Evolutionary conservation across 2,797 vertebrate genomes (phyloP), one percentile per base, ranked within the genome.

Genomic region (Gymnoscopelus braueri): DNA sequence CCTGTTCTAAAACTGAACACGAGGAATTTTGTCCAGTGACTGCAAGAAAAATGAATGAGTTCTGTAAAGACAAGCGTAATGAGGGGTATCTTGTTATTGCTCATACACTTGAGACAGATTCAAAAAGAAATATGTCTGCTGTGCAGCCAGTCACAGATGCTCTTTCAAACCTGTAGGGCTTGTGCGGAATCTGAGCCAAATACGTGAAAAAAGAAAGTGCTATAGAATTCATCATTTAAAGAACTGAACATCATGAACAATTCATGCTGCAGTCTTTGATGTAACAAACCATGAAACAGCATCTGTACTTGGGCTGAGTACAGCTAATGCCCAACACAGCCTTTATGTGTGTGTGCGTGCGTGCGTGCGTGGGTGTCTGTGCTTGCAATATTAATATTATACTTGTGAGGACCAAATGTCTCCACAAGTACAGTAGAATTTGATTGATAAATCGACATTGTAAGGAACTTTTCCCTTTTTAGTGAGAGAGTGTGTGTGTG

Each of bases 311-410:
- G 64, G 66, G 65, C 68, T 19, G 77, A 82, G 83, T 19, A 48
- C 59, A 83, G 75, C 77, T 56, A 72, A 85, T 87, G 81, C 79
- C 50, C 77, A 85, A 79, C 70, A 65, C 60, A 57, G 57, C 70
- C 72, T n/a, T 24, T 26, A 19, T 69, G 63, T 12, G 68, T 23
- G 53, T 51, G 51, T 52, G 65, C 23, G 57, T 48, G 65, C 67
- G 52, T 50, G 53, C 13, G 72, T 13, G 48, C n/a, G 3, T 15
- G 11, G 2, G 26, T 29, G 26, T 29, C 2, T 29, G 26, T 29
- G 19, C n/a, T n/a, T n/a, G n/a, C n/a, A n/a, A n/a, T n/a, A n/a
- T n/a, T n/a, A n/a, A n/a, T 19, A 19, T 19, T 19, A 12, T 15
- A 29, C 10, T 4, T 29, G 55, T 10, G 55, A 32, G 55, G 35